These are phyloP conservation scores for Ischnura elegans DNA, from an alignment of 2,888 invertebrate species.

Conservation along the genomic window DNA sequence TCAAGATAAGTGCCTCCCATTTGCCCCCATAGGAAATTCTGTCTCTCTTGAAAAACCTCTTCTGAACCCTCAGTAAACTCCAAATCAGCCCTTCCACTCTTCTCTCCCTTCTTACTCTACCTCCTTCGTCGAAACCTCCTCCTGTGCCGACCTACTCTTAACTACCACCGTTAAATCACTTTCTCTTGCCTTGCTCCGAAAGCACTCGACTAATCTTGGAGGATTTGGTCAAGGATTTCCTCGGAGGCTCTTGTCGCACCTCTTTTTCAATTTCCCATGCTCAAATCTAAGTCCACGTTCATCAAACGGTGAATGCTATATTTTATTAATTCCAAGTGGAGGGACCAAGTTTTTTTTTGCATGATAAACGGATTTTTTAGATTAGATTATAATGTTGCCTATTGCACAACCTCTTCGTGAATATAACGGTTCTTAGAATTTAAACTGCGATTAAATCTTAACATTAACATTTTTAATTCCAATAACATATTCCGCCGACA, in stretches of 20 bases:
- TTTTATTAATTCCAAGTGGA: no score
- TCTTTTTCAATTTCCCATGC: background rate
- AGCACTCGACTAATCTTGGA: background rate
- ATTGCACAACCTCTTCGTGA: no score
- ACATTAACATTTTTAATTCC: no score
- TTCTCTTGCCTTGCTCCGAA: conserved; percentile 11
- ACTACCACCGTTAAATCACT: conserved; percentile 40
- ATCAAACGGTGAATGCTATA: no score
- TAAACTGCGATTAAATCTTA: no score
- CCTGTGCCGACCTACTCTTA: background rate
- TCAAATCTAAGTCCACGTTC: no score
- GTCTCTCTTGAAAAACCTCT: conserved; percentile 50
- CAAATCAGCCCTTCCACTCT: conserved; percentile 49
- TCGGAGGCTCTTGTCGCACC: background rate
- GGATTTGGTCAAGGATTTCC: background rate
- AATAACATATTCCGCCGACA: no score
- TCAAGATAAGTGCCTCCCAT: conserved; percentile 55
- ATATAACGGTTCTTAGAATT: no score
- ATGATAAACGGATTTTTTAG: no score
- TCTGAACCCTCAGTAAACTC: conserved; percentile 36
- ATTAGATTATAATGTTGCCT: no score
- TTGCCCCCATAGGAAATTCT: conserved; percentile 35
- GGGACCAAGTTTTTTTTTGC: no score
- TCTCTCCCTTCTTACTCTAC: background rate
- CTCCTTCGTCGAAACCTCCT: background rate